Conservation (phyloP, 2,888 invertebrate species). For the Hanleya hanleyi region DNA sequence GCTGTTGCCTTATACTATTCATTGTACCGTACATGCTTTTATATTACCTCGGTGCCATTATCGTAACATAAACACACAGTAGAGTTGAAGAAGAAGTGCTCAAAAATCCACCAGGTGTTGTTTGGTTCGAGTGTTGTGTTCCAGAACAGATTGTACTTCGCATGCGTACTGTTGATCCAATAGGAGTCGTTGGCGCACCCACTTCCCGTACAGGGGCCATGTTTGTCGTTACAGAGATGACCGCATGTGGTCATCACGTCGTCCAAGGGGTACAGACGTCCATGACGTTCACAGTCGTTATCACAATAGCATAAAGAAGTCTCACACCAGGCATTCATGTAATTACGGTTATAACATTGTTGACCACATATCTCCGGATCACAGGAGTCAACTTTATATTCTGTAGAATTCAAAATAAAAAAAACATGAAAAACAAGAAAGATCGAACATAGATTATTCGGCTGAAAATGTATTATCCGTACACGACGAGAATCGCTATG, state of each 20-base stretch:
- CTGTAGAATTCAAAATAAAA: too few relatives aligned
- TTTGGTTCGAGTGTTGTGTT: not conserved
- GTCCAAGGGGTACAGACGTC: not conserved
- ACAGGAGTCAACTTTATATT: not conserved
- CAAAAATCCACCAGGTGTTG: not conserved
- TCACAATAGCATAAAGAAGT: not conserved
- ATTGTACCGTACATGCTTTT: too few relatives aligned
- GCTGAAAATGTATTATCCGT: too few relatives aligned
- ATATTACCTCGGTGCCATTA: not conserved
- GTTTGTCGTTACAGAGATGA: not conserved
- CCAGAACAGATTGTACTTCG: not conserved
- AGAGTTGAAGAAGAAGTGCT: not conserved
- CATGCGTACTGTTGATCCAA: not conserved
- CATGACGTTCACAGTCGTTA: constrained; percentile 2
- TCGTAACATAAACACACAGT: not conserved
- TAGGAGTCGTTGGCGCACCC: constrained; percentile 1
- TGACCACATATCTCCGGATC: constrained; percentile 2
- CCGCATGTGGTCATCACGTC: not conserved
- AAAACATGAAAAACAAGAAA: too few relatives aligned
- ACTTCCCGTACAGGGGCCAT: constrained; percentile 6
- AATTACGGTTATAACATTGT: not conserved
- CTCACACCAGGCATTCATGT: constrained; percentile 7
- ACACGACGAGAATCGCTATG: too few relatives aligned
- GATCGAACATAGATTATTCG: too few relatives aligned
- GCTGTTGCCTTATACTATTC: too few relatives aligned